phyloP scores from a whole-genome alignment of 2,113 vertebrate genomes.

The Apodemus sylvaticus region DNA sequence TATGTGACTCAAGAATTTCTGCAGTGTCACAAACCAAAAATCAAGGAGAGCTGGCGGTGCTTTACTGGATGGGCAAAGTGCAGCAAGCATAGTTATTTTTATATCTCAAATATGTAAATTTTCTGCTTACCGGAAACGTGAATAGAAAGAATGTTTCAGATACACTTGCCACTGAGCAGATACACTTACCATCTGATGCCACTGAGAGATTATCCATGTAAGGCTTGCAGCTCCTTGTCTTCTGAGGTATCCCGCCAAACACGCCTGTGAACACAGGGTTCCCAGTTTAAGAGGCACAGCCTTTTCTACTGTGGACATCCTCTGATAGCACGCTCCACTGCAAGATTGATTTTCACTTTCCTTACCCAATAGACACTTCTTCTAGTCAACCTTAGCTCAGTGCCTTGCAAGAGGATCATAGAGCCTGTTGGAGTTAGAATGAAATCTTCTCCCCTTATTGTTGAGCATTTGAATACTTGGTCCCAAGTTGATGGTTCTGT shows the following conservation, averaged over 20 bases:
- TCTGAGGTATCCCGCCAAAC: constrained; percentile 12
- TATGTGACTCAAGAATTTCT: neutral
- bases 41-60: neutral
- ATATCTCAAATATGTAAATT: neutral
- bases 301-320: neutral
- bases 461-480: neutral
- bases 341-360: neutral
- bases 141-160: constrained; percentile 24
- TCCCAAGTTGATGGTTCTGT: neutral
- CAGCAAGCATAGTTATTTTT: neutral
- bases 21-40: too few species aligned
- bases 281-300: neutral
- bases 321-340: neutral
- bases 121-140: neutral
- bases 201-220: neutral
- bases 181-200: neutral
- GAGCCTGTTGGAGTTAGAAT: neutral
- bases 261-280: constrained; percentile 47
- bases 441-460: neutral
- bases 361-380: neutral
- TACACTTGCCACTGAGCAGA: constrained; percentile 51
- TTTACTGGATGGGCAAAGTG: neutral
- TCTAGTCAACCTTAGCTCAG: neutral
- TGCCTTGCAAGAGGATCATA: neutral
- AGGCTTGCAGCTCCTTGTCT: neutral